phyloP scores from a whole-genome alignment of 2,888 invertebrate genomes.

The Pseudoips prasinana region DNA sequence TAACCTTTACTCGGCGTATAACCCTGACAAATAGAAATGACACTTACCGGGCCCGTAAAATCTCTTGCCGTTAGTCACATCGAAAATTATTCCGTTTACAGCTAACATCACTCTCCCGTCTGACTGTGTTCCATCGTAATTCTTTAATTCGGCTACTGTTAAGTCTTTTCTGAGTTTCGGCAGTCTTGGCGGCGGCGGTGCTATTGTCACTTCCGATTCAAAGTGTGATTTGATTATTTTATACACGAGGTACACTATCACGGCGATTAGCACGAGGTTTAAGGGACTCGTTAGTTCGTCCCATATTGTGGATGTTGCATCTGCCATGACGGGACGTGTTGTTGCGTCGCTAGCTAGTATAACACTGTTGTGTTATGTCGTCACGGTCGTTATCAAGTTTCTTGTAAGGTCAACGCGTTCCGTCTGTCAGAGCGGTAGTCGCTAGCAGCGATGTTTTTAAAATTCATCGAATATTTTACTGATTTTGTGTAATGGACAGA shows the following conservation, averaged over 20 bases:
- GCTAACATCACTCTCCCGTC: slow-evolving; percentile 96
- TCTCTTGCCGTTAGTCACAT: slow-evolving; percentile 93
- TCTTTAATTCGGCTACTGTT: slow-evolving; percentile 91
- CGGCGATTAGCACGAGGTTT: slow-evolving; percentile 60
- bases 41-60: slow-evolving; percentile 96
- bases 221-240: slow-evolving; percentile 82
- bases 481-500: slow-evolving; percentile 16
- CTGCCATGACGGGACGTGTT: slow-evolving; percentile 43
- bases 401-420: slow-evolving; percentile 43
- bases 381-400: slow-evolving; percentile 38
- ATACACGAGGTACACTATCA: slow-evolving; percentile 81
- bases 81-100: slow-evolving; percentile 96
- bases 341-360: slow-evolving; percentile 20
- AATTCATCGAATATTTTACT: slow-evolving; percentile 32
- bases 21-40: slow-evolving; percentile 23
- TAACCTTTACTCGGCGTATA: slow-evolving; percentile 27
- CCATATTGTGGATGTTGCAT: slow-evolving; percentile 57
- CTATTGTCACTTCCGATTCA: slow-evolving; percentile 53
- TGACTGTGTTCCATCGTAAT: slow-evolving; percentile 90
- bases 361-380: slow-evolving; percentile 28
- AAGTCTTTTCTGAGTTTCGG: slow-evolving; percentile 94
- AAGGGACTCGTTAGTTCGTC: slow-evolving; percentile 71
- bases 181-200: slow-evolving; percentile 79
- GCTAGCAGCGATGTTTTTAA: slow-evolving; percentile 23
- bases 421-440: slow-evolving; percentile 14